These are phyloP conservation scores for Tenebrio molitor DNA, from an alignment of 1,140 invertebrate species.

Conservation along the genomic window DNA sequence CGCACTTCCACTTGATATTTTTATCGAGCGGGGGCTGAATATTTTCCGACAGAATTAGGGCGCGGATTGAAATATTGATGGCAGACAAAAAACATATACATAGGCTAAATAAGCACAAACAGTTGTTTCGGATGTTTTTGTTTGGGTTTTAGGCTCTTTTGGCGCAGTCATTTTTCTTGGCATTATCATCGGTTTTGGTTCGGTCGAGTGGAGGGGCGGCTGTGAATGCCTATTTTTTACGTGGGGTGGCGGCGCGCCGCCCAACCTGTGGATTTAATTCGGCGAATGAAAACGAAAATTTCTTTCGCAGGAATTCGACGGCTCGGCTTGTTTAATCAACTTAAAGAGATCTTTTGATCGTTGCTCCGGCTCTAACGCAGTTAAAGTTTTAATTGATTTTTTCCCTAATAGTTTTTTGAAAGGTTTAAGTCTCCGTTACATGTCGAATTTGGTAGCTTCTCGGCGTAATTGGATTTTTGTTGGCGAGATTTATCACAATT, in stretches of 20 bases:
- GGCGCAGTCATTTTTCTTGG: constrained; percentile 7
- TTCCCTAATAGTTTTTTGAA: background rate
- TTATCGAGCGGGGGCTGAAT: constrained; percentile 27
- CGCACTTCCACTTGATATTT: constrained; percentile 40
- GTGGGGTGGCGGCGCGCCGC: no score
- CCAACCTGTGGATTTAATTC: no score
- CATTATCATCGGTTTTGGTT: constrained; percentile 22
- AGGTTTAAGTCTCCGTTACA: background rate
- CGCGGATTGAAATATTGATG: constrained; percentile 35
- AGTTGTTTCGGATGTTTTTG: constrained; percentile 30
- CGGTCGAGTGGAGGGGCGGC: no score
- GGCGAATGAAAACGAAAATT: background rate
- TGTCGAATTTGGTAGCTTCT: no score
- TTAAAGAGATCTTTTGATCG: constrained; percentile 15
- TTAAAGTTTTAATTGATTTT: constrained; percentile 33
- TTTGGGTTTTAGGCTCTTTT: background rate
- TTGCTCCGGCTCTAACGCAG: background rate
- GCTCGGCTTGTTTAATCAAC: constrained; percentile 13
- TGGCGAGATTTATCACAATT: constrained; percentile 29
- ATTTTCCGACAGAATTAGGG: constrained; percentile 31
- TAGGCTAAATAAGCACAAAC: constrained; percentile 35
- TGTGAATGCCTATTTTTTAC: no score
- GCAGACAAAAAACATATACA: constrained; percentile 32
- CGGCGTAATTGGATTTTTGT: background rate
- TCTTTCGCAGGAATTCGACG: background rate